Evolutionary conservation across 2,113 vertebrate species (phyloP).

Genomic region (Lamprotornis superbus): DNA sequence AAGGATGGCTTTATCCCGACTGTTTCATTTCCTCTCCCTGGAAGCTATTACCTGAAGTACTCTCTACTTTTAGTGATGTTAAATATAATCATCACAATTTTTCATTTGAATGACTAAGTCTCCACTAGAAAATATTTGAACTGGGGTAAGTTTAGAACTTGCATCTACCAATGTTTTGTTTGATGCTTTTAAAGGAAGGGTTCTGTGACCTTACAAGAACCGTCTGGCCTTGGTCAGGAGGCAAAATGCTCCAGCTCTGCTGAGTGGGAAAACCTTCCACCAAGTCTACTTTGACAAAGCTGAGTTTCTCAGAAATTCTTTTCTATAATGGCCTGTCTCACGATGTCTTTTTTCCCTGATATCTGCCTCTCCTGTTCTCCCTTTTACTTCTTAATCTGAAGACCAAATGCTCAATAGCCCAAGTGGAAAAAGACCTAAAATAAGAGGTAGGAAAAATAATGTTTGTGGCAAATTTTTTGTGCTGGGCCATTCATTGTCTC

Average conservation of each 20-base stretch:
- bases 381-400: neutral
- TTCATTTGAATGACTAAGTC: neutral
- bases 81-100: constrained; percentile 1
- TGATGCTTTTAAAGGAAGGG: neutral
- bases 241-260: neutral
- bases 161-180: neutral
- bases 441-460: neutral
- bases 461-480: neutral
- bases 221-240: neutral
- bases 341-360: rapidly evolving
- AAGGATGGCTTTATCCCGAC: neutral
- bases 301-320: neutral
- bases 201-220: neutral
- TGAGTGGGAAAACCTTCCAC: neutral
- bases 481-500: neutral
- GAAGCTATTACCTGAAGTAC: constrained; percentile 20
- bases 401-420: neutral
- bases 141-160: neutral
- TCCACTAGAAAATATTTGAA: neutral
- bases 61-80: neutral
- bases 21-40: constrained; percentile 5
- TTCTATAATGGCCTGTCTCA: neutral
- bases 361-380: neutral
- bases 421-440: neutral
- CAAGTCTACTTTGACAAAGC: neutral